Evolutionary conservation across 2,888 invertebrate genomes (phyloP).

Genomic region (Lycocerus yunnanus): DNA sequence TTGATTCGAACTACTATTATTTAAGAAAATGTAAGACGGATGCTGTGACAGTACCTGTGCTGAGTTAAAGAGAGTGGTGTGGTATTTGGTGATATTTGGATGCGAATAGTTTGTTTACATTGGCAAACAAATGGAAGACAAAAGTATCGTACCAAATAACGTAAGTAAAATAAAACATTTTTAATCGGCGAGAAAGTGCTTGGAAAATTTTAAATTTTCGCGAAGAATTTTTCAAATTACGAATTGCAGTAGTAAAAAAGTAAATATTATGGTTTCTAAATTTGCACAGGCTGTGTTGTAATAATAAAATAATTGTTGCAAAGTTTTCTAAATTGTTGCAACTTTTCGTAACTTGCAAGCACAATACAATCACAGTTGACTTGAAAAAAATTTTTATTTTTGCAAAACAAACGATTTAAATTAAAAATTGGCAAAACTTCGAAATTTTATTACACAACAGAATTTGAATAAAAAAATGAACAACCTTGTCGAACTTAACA

Average conservation of each 20-base stretch:
- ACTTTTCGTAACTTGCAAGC: not conserved
- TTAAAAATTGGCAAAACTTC: not conserved
- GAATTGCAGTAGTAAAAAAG: not conserved
- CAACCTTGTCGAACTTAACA: slow-evolving; percentile 1
- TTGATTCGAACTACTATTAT: slow-evolving; percentile 40
- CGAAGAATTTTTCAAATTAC: not conserved
- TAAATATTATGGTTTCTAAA: not conserved
- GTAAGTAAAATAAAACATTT: slow-evolving; percentile 44
- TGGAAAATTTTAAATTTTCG: not conserved
- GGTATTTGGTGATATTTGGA: slow-evolving; percentile 49
- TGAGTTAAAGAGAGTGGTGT: slow-evolving; percentile 54
- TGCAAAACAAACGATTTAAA: not conserved
- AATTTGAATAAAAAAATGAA: not conserved
- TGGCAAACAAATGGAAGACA: slow-evolving; percentile 46
- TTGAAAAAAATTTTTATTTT: not conserved
- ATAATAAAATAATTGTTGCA: not conserved
- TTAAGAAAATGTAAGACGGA: slow-evolving; percentile 49
- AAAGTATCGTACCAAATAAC: slow-evolving; percentile 52
- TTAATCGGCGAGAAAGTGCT: not conserved
- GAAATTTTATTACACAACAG: not conserved
- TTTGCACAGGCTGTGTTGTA: not conserved
- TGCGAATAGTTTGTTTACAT: slow-evolving; percentile 40
- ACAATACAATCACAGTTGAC: not conserved
- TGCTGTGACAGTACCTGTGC: slow-evolving; percentile 50
- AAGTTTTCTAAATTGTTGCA: not conserved